Conservation (phyloP, 2,888 invertebrate genomes). For the Chrysina gloriosa region DNA sequence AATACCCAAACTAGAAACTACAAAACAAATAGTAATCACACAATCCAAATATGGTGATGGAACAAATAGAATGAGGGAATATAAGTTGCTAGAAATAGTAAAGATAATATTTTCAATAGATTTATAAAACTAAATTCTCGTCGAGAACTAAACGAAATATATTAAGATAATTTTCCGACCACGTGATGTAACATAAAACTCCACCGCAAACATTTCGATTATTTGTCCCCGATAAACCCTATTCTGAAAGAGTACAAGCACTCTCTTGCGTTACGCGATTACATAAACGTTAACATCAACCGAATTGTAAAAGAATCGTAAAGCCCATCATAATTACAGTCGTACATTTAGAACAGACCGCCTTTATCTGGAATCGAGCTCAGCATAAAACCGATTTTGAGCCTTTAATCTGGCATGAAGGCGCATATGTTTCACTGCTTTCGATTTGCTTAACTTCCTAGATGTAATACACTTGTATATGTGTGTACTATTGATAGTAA, state of each 20-base stretch:
- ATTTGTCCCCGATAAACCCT: slow-evolving; percentile 23
- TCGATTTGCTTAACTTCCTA: slow-evolving; percentile 18
- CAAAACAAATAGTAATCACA: too few relatives aligned
- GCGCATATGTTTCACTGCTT: slow-evolving; percentile 33
- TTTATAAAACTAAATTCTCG: neutral
- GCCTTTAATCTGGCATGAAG: neutral
- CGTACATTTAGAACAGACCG: slow-evolving; percentile 18
- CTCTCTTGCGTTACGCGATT: slow-evolving; percentile 20
- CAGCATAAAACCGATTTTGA: slow-evolving; percentile 23
- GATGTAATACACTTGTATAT: slow-evolving; percentile 15
- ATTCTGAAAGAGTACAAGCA: neutral
- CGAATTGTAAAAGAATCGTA: slow-evolving; percentile 31
- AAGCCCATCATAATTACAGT: slow-evolving; percentile 13
- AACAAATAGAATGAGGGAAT: too few relatives aligned
- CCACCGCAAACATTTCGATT: slow-evolving; percentile 14
- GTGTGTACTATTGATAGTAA: slow-evolving; percentile 2
- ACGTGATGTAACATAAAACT: neutral
- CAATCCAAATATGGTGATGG: too few relatives aligned
- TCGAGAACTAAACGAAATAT: slow-evolving; percentile 5
- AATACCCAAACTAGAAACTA: too few relatives aligned
- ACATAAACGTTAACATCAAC: slow-evolving; percentile 26
- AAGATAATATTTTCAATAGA: too few relatives aligned
- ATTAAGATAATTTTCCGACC: neutral
- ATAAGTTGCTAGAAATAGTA: too few relatives aligned
- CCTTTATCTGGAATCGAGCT: slow-evolving; percentile 23